Percentiles rank a stretch among this genome's conserved stretches.
These are phyloP conservation scores for Caenorhabditis angaria DNA, from an alignment of 2,888 invertebrate species.

Conservation along the genomic window DNA sequence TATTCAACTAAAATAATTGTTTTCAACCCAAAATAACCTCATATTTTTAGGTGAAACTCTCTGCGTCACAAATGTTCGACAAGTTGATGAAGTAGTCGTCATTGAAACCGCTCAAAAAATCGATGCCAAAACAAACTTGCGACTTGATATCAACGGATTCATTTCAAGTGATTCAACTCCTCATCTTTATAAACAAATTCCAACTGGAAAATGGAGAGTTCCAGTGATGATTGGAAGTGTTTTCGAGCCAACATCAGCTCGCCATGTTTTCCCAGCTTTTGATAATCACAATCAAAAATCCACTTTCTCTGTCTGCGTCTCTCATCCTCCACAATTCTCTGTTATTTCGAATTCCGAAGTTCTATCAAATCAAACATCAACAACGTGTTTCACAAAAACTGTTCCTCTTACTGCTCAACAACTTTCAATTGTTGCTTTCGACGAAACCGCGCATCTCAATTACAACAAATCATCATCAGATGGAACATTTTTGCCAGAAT, in stretches of 20 bases:
- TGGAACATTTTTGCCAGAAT: conserved; percentile 38
- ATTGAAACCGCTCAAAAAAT: conserved; percentile 32
- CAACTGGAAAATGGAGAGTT: conserved; percentile 34
- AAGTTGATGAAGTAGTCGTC: conserved; percentile 14
- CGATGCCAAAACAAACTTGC: conserved; percentile 11
- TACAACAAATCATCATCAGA: conserved; percentile 38
- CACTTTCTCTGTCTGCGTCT: conserved; percentile 43
- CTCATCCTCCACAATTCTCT: conserved; percentile 27
- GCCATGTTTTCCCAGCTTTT: conserved; percentile 46
- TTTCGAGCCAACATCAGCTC: conserved; percentile 36
- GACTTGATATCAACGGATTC: conserved; percentile 37
- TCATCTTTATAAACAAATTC: conserved; percentile 37
- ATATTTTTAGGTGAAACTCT: conserved; percentile 47
- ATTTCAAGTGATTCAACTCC: conserved; percentile 28
- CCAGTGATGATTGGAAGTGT: conserved; percentile 47
- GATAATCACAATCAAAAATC: conserved; percentile 43
- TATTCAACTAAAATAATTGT: no score
- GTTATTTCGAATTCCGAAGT: conserved; percentile 42
- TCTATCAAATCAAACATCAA: conserved; percentile 13
- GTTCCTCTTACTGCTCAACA: conserved; percentile 51
- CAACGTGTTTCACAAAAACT: conserved; percentile 47
- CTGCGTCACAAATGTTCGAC: conserved; percentile 30
- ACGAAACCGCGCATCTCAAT: conserved; percentile 35
- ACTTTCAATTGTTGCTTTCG: conserved; percentile 42
- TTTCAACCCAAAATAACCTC: no score